These are phyloP conservation scores for Laupala kohalensis DNA, from an alignment of 1,140 invertebrate species.

Conservation along the genomic window DNA sequence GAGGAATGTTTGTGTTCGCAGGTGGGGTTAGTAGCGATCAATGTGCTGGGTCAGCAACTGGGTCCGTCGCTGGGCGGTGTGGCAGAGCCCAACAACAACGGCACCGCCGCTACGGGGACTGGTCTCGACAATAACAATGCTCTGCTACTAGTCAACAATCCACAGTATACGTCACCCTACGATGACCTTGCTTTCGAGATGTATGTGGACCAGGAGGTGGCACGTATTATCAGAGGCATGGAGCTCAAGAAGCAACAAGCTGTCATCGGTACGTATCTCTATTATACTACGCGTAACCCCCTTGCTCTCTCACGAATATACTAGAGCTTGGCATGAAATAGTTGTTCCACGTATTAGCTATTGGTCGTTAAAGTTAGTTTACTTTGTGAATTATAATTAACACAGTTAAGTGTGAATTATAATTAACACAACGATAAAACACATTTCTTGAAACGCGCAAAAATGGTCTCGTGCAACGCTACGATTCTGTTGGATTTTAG, in stretches of 20 bases:
- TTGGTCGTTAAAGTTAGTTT: neutral
- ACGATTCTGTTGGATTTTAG: too few relatives aligned
- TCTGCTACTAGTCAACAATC: conserved; percentile 22
- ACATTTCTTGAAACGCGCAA: too few relatives aligned
- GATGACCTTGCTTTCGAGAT: conserved; percentile 94
- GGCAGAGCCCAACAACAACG: neutral
- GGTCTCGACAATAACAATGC: conserved; percentile 9
- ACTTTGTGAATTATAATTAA: too few relatives aligned
- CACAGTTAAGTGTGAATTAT: too few relatives aligned
- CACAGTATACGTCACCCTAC: conserved; percentile 65
- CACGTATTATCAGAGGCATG: conserved; percentile 72
- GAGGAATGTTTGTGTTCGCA: too few relatives aligned
- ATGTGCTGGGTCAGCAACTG: conserved; percentile 49
- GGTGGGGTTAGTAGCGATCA: conserved; percentile 61
- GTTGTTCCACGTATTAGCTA: neutral
- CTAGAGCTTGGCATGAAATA: neutral
- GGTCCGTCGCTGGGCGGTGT: conserved; percentile 14
- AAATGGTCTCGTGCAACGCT: too few relatives aligned
- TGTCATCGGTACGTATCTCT: conserved; percentile 45
- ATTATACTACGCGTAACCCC: too few relatives aligned
- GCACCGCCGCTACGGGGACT: conserved; percentile 2
- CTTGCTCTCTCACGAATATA: neutral
- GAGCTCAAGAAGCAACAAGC: conserved; percentile 76
- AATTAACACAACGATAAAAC: too few relatives aligned
- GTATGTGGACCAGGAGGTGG: conserved; percentile 91